Base-by-base conservation (phyloP, 2,113 vertebrate species). In the Nothobranchius furzeri region DNA sequence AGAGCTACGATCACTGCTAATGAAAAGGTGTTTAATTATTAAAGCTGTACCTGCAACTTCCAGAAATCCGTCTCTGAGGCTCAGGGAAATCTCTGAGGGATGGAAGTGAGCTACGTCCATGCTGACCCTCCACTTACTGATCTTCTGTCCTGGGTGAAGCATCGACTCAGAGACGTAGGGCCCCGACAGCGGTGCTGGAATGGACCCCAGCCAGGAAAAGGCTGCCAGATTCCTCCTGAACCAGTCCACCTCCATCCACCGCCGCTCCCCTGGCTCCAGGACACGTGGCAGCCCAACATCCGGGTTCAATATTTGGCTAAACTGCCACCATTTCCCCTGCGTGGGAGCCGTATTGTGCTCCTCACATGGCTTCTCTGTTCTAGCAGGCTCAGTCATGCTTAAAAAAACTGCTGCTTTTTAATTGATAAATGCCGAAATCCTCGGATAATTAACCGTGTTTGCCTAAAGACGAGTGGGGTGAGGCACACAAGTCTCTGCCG, bases 51-150 rank as follows among this genome's bases (percentile, higher is more conserved):
- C 93, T 92, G 58, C 64, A 11, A 94, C 85, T 73, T 89, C 89
- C 64, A 94, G 84, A 74, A 90, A 90, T 68, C 89, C 87, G 0
- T 81, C 83, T 50, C 68, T 83, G 14, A 87, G 70, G 48, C 77
- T 80, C 52, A 94, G 72, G 2, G 62, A 85, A 60, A 94, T 84
- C 77, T 94, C 93, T 0, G 90, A 60, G 12, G 91, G 88, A 9
- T 80, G 60, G 61, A 94, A 94, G 68, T 94, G 93, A 53, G 84
- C 82, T 62, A 94, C 82, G 4, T 94, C 93, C 85, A 94, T 82
- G 67, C 54, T 84, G 75, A 94, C 86, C 62, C 77, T 88, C 93
- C 92, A 94, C 73, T 53, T 59, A 4, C 42, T 78, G 15, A 70
- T 72, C 74, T 70, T 66, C 61, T 79, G 69, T 47, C 70, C 20